Base-by-base conservation (phyloP, 2,888 invertebrate genomes). In the Lithophane semibrunnea region DNA sequence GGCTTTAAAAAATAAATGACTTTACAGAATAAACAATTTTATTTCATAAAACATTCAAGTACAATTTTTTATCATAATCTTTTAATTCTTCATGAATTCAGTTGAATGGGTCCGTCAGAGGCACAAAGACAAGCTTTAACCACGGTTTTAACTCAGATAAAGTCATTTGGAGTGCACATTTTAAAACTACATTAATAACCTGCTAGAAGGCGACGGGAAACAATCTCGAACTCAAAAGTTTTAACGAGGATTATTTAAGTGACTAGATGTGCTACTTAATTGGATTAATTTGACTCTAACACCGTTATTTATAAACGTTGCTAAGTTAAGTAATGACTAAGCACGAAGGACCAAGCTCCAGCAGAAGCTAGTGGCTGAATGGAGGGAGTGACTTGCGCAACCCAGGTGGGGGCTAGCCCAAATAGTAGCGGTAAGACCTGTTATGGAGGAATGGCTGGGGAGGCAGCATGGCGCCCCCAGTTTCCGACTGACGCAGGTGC, bases 181-280 rank as follows among this genome's bases (percentile, higher is more conserved):
- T 95, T 94, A 95, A 95, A 94, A 94, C 93, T 94, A 94, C 94
- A 95, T 95, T 95, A 95, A 95, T 95, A 95, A 94, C 92, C 91
- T 92, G 93, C 88, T 88, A 88, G 90, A 91, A 88, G 82, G 90
- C 83, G 88, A 83, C 66, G 76, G 79, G 82, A 64, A 91, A 92
- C 91, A 92, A 93, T 93, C 93, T 93, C 90, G 79, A 90, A 91
- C 90, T 92, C 87, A 86, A 92, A 94, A 94, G 91, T 94, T 94
- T 84, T 79, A 54, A 88, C 89, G 61, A 12, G 47, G 90, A 89
- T 86, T 73, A 21, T 73, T 86, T 88, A 75, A 85, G 64, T 85
- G 8, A 44, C 89, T 89, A 64, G 85, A 89, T 77, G 69, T 29
- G 84, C 1, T 44, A 44, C 16, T 24, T 72, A 58, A 73, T 82